Conservation (phyloP, 2,888 invertebrate genomes). For the Rotaria socialis region DNA sequence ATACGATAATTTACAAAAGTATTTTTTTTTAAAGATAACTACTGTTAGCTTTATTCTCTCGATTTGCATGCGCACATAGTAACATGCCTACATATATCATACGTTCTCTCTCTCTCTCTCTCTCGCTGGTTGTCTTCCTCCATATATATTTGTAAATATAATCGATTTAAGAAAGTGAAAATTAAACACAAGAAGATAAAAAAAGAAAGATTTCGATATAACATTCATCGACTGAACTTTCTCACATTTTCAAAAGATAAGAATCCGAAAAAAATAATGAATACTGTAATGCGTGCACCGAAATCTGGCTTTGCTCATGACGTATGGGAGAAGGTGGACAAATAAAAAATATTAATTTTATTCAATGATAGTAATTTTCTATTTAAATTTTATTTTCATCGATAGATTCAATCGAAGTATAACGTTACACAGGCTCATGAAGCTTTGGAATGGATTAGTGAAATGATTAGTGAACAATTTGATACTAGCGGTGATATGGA, state of each 20-base stretch:
- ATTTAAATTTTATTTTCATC: background rate
- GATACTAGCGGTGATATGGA: constrained; percentile 36
- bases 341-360: background rate
- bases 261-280: background rate
- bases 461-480: constrained; percentile 39
- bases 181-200: background rate
- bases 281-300: background rate
- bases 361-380: background rate
- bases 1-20: background rate
- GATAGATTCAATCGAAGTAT: constrained; percentile 36
- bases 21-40: background rate
- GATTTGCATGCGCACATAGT: background rate
- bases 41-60: background rate
- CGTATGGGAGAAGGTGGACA: background rate
- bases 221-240: background rate
- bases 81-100: background rate
- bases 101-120: background rate
- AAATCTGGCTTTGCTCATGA: constrained; percentile 28
- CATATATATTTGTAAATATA: background rate
- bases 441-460: constrained; percentile 41
- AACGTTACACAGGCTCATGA: constrained; percentile 38
- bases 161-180: background rate
- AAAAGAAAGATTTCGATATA: no score
- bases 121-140: background rate
- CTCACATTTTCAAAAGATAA: background rate